Evolutionary conservation across 2,113 vertebrate genomes (phyloP), one percentile per base, ranked within the genome.

Genomic region (Poecile atricapillus): DNA sequence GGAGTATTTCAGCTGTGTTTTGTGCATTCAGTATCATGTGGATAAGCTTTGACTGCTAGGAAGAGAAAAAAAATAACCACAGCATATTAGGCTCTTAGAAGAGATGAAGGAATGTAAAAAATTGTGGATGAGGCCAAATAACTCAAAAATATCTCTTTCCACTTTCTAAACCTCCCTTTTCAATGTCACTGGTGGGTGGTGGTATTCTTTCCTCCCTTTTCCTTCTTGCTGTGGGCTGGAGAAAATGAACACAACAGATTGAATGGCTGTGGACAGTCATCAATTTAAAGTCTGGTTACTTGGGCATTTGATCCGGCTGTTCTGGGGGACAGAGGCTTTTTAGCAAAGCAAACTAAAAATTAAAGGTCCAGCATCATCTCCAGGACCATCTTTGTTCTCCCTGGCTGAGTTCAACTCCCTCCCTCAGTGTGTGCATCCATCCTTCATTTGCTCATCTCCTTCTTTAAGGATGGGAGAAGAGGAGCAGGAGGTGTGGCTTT

Each of bases 371-470:
- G 30, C 31, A 7, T 49, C 44, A 20, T 62, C 49, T 65, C 55
- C 20, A 0, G 30, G 27, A 22, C 8, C 1, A 0, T 69, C 16
- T 64, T 27, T 41, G 7, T 56, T 88, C 39, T 64, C 16, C 18
- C 27, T 44, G 31, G 6, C 43, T 44, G 20, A 44, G 53, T 24
- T 67, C 2, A 3, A 4, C 30, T 79, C 5, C 8, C 5, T 53
- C 1, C 8, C 5, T 53, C 1, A 0, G 9, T 58, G 30, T 1
- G 1, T 9, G 11, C 1, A 0, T n/a, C 43, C 9, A 1, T 55
- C 62, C 33, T 53, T 84, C 9, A 5, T 60, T 19, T 62, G 50
- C 24, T 83, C 52, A 4, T 19, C 21, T 19, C 60, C 30, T 65
- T 15, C 35, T 79, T 56, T 30, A 46, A 33, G 4, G 5, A 13